Evolutionary conservation across 2,113 vertebrate genomes (phyloP).

Genomic region (Ploceus nigricollis): DNA sequence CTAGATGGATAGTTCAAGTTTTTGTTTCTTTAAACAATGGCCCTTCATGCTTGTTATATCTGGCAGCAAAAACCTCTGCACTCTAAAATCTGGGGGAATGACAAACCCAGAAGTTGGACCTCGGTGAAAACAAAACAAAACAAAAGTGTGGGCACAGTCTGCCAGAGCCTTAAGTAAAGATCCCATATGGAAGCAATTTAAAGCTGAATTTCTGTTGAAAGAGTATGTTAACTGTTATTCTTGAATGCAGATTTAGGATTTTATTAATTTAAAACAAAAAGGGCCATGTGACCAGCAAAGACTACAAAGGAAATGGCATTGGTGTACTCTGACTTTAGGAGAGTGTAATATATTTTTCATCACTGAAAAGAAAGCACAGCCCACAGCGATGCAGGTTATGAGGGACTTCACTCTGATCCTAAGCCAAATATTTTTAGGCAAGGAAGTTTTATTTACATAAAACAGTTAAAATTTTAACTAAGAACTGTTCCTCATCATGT

Average conservation of each 20-base stretch:
- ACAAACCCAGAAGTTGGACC: conserved; percentile 37
- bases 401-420: conserved; percentile 69
- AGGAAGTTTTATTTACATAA: conserved; percentile 70
- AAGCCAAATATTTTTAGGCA: conserved; percentile 68
- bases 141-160: conserved; percentile 30
- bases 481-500: conserved; percentile 37
- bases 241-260: conserved; percentile 65
- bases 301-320: conserved; percentile 73
- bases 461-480: conserved; percentile 59
- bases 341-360: conserved; percentile 70
- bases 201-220: conserved; percentile 65
- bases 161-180: conserved; percentile 52
- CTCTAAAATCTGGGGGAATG: conserved; percentile 3
- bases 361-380: conserved; percentile 63
- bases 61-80: conserved; percentile 40
- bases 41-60: conserved; percentile 20
- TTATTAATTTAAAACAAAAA: conserved; percentile 74
- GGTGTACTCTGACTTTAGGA: conserved; percentile 62
- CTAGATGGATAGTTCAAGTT: conserved; percentile 19
- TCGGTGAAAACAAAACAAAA: conserved; percentile 24
- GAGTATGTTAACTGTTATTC: conserved; percentile 59
- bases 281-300: conserved; percentile 51
- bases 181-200: conserved; percentile 66
- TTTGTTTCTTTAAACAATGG: conserved; percentile 45
- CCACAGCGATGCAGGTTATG: conserved; percentile 70